Conservation (phyloP, 2,888 invertebrate species). For the Trachelus iudaicus region DNA sequence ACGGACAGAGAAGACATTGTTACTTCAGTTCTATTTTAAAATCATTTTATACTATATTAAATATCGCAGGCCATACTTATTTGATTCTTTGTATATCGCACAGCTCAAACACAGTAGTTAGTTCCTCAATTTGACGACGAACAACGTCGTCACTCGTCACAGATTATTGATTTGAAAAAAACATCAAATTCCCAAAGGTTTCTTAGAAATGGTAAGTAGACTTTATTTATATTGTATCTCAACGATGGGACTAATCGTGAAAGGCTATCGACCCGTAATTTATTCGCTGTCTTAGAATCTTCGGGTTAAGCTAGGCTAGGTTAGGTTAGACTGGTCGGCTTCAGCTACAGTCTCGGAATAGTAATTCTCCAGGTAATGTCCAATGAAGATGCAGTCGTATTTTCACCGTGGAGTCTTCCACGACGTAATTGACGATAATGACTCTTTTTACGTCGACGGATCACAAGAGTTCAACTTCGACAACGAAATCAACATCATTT, state of each 20-base stretch:
- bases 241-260: neutral
- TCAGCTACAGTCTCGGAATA: neutral
- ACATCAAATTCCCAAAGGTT: neutral
- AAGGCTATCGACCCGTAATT: neutral
- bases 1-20: neutral
- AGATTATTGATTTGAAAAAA: neutral
- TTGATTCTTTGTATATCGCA: neutral
- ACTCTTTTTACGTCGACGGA: neutral
- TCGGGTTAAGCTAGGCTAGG: neutral
- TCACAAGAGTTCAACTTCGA: neutral
- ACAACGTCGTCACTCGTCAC: neutral
- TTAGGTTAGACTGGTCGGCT: neutral
- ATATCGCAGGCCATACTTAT: neutral
- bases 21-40: neutral
- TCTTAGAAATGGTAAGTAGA: neutral
- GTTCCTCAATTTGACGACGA: neutral
- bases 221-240: neutral
- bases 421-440: neutral
- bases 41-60: neutral
- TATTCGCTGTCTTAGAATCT: neutral
- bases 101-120: neutral
- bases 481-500: neutral
- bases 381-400: neutral
- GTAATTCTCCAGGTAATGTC: neutral
- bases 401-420: neutral